A percentile compares a stretch with the other conserved stretches of the same genome.
Evolutionary conservation across 2,888 invertebrate species (phyloP).

Genomic region (Nephrotoma appendiculata): DNA sequence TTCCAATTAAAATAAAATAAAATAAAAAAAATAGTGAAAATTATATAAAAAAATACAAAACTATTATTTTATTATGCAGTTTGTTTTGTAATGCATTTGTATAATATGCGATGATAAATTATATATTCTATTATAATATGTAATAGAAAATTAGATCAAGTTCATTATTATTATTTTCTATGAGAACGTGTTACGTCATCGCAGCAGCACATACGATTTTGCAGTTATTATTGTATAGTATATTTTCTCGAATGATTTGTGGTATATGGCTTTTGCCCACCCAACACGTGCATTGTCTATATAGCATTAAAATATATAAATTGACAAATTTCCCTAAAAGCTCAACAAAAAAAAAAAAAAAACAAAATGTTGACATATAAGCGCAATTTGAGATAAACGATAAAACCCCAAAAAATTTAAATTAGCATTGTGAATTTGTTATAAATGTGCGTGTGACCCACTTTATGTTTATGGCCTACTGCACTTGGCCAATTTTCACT

Average conservation of each 20-base stretch:
- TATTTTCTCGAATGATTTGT: background rate
- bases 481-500: conserved; percentile 35
- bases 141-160: background rate
- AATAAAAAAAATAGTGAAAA: background rate
- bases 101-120: background rate
- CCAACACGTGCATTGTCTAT: background rate
- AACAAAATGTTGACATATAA: background rate
- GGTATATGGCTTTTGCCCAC: background rate
- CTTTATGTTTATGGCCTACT: conserved; percentile 29
- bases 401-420: background rate
- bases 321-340: background rate
- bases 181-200: background rate
- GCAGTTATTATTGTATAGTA: background rate
- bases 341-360: background rate
- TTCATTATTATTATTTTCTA: background rate
- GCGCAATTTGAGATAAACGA: background rate
- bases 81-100: background rate
- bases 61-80: background rate
- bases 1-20: background rate
- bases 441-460: conserved; percentile 16
- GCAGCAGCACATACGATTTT: background rate
- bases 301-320: background rate
- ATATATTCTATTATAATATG: background rate
- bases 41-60: background rate
- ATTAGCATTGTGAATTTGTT: background rate